Base-by-base conservation (phyloP, 2,113 vertebrate species). In the Otis tarda region DNA sequence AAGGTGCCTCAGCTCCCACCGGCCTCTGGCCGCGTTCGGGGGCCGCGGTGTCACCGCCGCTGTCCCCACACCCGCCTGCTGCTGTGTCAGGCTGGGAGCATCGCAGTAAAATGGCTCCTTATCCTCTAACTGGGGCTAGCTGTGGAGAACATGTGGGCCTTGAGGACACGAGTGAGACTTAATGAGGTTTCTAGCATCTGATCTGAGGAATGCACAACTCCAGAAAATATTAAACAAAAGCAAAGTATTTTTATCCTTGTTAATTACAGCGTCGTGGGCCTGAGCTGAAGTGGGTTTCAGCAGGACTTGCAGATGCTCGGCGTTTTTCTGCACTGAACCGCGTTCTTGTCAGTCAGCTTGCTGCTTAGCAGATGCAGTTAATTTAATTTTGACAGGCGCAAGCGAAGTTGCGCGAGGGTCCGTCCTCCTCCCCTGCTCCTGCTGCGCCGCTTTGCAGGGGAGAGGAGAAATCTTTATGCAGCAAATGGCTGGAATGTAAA, bases 201-300 rank as follows among this genome's bases (percentile, higher is more conserved):
- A 96, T 89, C 65, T 5, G 88, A 96, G 92, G 83, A 87, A 6
- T 10, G 79, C 76, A 10, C 79, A 88, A 83, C 94, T 94, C 85
- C 83, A 88, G 93, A 88, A 95, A 86, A 71, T 60, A 89, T 86
- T 86, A 96, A 97, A 95, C 95, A 96, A 97, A 97, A 97, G 91
- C 91, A 8, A 83, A 95, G 92, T 96, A 93, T 96, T 96, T 97
- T 96, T 93, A 95, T 94, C 94, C 90, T 47, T 3, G 87, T 95
- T 97, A 98, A 97, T 98, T 97, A 93, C 96, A 96, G 87, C n/a
- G 65, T 90, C 57, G 77, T 89, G 89, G 94, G 93, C 93, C 94
- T 75, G 90, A 85, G 53, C 93, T 95, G 93, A 80, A 94, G 90
- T 88, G 90, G 93, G 86, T 83, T 96, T 77, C 84, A 60, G 92